Evolutionary conservation across 1,140 invertebrate genomes (phyloP), one percentile per base, ranked within the genome.

Genomic region (Formica exsecta): DNA sequence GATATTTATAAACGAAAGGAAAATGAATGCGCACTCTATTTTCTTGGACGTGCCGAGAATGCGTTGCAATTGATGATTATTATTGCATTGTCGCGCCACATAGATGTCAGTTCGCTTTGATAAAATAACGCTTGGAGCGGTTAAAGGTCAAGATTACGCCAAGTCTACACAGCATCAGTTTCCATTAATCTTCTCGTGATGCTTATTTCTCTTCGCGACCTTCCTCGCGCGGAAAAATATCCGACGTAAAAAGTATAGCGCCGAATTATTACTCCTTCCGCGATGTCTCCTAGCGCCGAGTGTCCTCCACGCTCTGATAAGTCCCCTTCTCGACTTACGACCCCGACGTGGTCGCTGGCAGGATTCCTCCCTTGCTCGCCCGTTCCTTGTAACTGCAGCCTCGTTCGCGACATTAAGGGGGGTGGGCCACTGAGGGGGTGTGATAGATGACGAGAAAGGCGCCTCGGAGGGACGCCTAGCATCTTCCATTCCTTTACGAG

Each of bases 371-470:
- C 54, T 44, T 71, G 57, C 66, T 61, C n/a, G 38, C 13, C 13
- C 3, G 48, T 29, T 73, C 57, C 65, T 32, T 38, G 32, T 59
- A 44, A 36, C 81, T 25, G 48, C 65, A 48, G 71, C 86, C 70
- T 77, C 85, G 79, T 66, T 84, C 65, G 87, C 89, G 89, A 90
- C 87, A 80, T 86, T 84, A 89, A 84, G 79, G 38, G 87, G 87
- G 79, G 73, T 74, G 85, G 41, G n/a, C 64, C 41, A 51, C 48
- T 5, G 48, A 44, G 71, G 54, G 65, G 70, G 85, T 89, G 85
- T 89, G 89, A 91, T 91, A 91, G 87, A 91, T 91, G 87, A 89
- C 84, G 89, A 76, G 87, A 91, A 87, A 91, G 90, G 87, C 87
- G 85, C 87, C 89, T 91, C 80, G 85, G 85, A 91, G 90, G 86